phyloP scores from a whole-genome alignment of 2,113 vertebrate species.

The Bubo scandiacus region DNA sequence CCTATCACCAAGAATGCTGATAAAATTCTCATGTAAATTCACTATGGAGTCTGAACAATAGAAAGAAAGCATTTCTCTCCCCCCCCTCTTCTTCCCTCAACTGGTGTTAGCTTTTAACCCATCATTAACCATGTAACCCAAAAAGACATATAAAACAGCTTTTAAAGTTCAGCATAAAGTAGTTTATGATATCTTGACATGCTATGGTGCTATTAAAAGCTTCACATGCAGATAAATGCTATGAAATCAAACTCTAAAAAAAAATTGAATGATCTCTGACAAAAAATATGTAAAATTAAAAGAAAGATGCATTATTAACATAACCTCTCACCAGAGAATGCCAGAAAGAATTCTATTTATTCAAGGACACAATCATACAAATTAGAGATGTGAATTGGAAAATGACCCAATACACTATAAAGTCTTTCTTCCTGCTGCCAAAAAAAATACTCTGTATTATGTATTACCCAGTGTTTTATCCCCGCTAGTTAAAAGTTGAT shows the following conservation, averaged over 20 bases:
- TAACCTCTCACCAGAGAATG: neutral
- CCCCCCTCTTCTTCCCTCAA: neutral
- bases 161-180: neutral
- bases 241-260: neutral
- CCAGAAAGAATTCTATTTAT: neutral
- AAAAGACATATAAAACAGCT: neutral
- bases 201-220: neutral
- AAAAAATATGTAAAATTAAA: neutral
- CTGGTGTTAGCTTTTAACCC: slow-evolving; percentile 7
- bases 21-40: slow-evolving; percentile 54
- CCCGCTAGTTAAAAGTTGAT: neutral
- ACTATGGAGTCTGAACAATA: neutral
- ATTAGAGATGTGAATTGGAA: neutral
- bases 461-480: neutral
- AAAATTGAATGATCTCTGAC: neutral
- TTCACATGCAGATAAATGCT: neutral
- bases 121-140: neutral
- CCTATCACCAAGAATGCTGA: slow-evolving; percentile 17
- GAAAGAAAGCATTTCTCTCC: neutral
- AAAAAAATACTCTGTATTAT: neutral
- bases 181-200: neutral
- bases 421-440: neutral
- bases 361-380: neutral
- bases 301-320: neutral
- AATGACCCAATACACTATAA: neutral